These are phyloP conservation scores for Volucella inflata DNA, from an alignment of 2,888 invertebrate species.

Conservation along the genomic window DNA sequence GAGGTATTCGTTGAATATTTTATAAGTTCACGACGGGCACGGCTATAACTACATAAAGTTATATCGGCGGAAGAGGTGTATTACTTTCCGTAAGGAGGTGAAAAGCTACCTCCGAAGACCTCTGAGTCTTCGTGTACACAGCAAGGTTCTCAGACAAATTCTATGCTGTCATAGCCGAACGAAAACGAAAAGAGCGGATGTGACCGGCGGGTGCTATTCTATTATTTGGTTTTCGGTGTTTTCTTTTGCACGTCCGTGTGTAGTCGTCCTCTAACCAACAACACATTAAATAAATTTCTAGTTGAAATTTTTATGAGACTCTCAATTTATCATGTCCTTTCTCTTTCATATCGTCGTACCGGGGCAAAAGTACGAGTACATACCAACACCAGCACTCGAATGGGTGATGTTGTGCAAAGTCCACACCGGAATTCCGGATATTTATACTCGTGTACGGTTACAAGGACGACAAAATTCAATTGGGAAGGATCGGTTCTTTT, in stretches of 20 bases:
- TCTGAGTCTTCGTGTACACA: slow-evolving; percentile 40
- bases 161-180: slow-evolving; percentile 42
- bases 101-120: slow-evolving; percentile 6
- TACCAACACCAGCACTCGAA: slow-evolving; percentile 15
- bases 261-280: slow-evolving; percentile 68
- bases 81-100: neutral
- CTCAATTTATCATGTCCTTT: slow-evolving; percentile 75
- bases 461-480: slow-evolving; percentile 63
- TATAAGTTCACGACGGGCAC: slow-evolving; percentile 62
- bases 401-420: slow-evolving; percentile 59
- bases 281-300: slow-evolving; percentile 75
- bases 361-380: slow-evolving; percentile 35
- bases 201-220: slow-evolving; percentile 60
- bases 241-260: slow-evolving; percentile 28
- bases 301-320: slow-evolving; percentile 75
- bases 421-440: slow-evolving; percentile 33
- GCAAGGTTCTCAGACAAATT: slow-evolving; percentile 1
- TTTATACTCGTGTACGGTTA: slow-evolving; percentile 9
- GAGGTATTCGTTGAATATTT: slow-evolving; percentile 65
- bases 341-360: slow-evolving; percentile 51
- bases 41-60: slow-evolving; percentile 1
- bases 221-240: slow-evolving; percentile 10
- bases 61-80: slow-evolving; percentile 8
- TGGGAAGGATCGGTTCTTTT: slow-evolving; percentile 70
- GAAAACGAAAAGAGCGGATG: slow-evolving; percentile 48